phyloP scores from a whole-genome alignment of 2,888 invertebrate species.

The Anarsia innoxiella region DNA sequence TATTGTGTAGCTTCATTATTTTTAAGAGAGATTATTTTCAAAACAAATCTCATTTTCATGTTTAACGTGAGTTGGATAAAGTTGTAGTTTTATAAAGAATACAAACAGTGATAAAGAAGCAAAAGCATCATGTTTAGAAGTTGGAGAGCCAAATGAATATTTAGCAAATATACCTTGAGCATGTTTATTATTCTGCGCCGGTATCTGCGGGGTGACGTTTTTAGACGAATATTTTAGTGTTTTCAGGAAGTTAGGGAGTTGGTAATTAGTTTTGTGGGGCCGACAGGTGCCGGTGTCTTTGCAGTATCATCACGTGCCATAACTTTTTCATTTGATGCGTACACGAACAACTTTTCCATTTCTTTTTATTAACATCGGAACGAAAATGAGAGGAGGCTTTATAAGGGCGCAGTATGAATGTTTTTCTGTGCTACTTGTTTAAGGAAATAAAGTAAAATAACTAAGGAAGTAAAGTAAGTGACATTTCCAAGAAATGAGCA shows the following conservation, averaged over 20 bases:
- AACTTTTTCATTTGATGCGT: constrained; percentile 75
- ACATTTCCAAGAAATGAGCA: too few species aligned
- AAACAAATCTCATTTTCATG: too few species aligned
- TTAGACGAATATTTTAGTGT: constrained; percentile 72
- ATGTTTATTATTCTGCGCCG: constrained; percentile 50
- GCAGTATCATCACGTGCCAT: constrained; percentile 71
- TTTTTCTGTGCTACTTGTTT: too few species aligned
- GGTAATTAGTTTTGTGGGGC: constrained; percentile 66
- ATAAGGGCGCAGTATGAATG: too few species aligned
- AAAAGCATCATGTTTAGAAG: not conserved
- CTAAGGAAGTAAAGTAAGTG: too few species aligned
- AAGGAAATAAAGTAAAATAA: too few species aligned
- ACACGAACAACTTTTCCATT: constrained; percentile 68
- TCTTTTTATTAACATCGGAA: constrained; percentile 73
- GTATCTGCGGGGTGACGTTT: constrained; percentile 62
- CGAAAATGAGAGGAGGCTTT: constrained; percentile 68
- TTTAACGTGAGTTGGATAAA: too few species aligned
- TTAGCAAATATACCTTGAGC: constrained; percentile 22
- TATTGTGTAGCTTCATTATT: too few species aligned
- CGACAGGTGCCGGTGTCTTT: constrained; percentile 60
- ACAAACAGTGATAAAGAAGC: too few species aligned
- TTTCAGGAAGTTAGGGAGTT: constrained; percentile 64
- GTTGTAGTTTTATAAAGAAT: too few species aligned
- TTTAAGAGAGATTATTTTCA: too few species aligned
- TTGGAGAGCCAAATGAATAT: constrained; percentile 5